Evolutionary conservation across 2,113 vertebrate genomes (phyloP).

Genomic region (Calidris pygmaea): DNA sequence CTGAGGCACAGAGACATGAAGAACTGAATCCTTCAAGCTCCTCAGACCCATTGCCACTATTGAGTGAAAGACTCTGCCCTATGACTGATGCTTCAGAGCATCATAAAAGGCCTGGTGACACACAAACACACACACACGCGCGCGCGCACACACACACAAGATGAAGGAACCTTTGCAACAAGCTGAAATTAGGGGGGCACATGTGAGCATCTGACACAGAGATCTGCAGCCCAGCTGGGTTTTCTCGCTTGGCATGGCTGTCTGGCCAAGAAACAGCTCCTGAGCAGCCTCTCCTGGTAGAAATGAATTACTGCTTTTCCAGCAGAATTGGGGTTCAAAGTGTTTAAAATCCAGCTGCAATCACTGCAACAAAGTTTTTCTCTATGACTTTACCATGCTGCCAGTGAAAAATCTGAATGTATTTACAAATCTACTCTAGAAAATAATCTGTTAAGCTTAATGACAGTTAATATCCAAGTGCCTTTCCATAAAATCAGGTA

Average conservation of each 20-base stretch:
- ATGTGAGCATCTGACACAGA: neutral
- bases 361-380: neutral
- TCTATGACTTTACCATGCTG: neutral
- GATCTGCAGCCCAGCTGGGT: neutral
- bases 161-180: neutral
- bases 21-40: neutral
- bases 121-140: neutral
- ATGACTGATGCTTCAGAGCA: neutral
- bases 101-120: neutral
- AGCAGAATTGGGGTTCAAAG: neutral
- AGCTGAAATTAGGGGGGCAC: neutral
- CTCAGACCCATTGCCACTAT: neutral
- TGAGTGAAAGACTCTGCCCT: neutral
- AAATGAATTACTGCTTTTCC: constrained; percentile 17
- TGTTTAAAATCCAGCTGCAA: neutral
- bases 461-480: neutral
- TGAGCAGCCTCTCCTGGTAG: constrained; percentile 49
- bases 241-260: neutral
- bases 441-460: neutral
- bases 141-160: accelerated
- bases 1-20: neutral
- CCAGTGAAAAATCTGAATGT: neutral
- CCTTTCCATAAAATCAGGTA: neutral
- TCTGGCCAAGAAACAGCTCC: neutral
- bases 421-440: neutral